phyloP scores from a whole-genome alignment of 2,113 vertebrate genomes.

The Epinephelus lanceolatus region DNA sequence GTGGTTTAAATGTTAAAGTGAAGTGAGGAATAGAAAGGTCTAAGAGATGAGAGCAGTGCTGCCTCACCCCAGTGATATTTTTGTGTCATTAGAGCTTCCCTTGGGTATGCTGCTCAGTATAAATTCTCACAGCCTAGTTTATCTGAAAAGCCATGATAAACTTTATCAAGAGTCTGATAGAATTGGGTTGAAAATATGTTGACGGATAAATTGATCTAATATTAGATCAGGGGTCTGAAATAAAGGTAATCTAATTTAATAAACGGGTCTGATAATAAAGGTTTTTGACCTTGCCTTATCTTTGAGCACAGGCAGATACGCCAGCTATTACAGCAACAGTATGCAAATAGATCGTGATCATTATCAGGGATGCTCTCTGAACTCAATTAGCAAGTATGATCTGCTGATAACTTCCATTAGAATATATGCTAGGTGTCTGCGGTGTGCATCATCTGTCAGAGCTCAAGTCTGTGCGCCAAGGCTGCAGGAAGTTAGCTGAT shows the following conservation, averaged over 20 bases:
- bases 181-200: conserved; percentile 20
- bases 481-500: conserved; percentile 32
- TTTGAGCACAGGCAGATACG: conserved; percentile 53
- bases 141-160: conserved; percentile 8
- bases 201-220: conserved; percentile 39
- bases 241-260: conserved; percentile 73
- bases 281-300: conserved; percentile 81
- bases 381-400: conserved; percentile 85
- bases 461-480: conserved; percentile 8
- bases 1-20: conserved; percentile 25
- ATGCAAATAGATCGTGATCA: conserved; percentile 78
- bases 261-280: conserved; percentile 65
- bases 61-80: conserved; percentile 42
- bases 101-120: conserved; percentile 11
- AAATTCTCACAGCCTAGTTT: conserved; percentile 6
- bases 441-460: conserved; percentile 25
- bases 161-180: not conserved
- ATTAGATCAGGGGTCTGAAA: conserved; percentile 67
- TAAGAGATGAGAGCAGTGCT: conserved; percentile 22
- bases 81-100: conserved; percentile 43
- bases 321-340: conserved; percentile 63
- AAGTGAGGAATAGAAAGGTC: conserved; percentile 6
- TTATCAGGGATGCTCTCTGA: conserved; percentile 80
- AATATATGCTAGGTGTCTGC: conserved; percentile 61
- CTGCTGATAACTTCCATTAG: conserved; percentile 80